phyloP scores from a whole-genome alignment of 2,797 vertebrate species.

The Hipposideros larvatus region DNA sequence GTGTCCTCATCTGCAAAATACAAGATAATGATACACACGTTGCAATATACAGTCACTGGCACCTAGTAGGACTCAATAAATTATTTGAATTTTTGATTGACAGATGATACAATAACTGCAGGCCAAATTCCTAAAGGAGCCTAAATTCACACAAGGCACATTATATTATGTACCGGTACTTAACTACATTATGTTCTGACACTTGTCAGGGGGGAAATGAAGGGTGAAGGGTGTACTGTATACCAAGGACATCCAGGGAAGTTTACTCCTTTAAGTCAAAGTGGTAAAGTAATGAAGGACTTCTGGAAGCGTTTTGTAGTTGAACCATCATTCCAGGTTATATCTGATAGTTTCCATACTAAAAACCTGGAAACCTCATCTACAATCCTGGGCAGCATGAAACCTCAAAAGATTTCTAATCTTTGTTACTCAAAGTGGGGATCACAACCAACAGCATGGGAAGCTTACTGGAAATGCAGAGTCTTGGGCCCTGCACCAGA shows the following conservation, averaged over 20 bases:
- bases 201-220: neutral
- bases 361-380: neutral
- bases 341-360: neutral
- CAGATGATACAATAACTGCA: neutral
- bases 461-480: neutral
- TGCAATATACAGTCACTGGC: neutral
- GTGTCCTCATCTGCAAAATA: neutral
- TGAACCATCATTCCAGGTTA: neutral
- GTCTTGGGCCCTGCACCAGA: neutral
- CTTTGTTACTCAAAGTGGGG: neutral
- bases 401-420: neutral
- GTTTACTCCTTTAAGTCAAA: neutral
- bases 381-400: neutral
- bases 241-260: neutral
- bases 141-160: neutral
- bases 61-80: neutral
- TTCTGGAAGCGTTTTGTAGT: neutral
- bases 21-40: neutral
- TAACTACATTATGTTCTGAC: neutral
- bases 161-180: neutral
- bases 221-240: neutral
- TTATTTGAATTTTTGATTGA: neutral
- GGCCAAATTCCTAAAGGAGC: neutral
- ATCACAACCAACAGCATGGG: neutral
- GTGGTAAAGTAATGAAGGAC: neutral